Evolutionary conservation across 2,113 vertebrate genomes (phyloP).

Genomic region (Tupaia chinensis): DNA sequence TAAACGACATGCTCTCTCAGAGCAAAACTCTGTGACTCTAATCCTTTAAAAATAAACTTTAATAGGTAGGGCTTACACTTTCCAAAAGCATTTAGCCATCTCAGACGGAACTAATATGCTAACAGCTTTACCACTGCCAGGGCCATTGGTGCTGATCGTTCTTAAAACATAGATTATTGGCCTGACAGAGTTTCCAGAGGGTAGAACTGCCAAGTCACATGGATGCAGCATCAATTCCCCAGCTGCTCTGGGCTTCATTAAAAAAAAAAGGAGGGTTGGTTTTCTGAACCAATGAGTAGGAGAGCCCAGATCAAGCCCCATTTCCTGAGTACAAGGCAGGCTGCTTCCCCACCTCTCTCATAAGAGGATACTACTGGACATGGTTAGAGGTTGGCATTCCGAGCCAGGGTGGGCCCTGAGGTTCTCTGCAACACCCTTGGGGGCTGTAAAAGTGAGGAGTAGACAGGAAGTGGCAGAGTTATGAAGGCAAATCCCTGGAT

Average conservation of each 20-base stretch:
- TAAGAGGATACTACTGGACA: neutral
- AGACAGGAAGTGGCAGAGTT: fast-evolving
- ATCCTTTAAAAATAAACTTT: constrained; percentile 28
- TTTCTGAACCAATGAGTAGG: neutral
- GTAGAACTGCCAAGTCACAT: neutral
- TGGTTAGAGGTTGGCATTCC: neutral
- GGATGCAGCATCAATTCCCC: neutral
- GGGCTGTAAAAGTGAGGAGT: neutral
- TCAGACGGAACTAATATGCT: constrained; percentile 28
- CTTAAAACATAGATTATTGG: constrained; percentile 41
- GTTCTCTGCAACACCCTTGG: fast-evolving
- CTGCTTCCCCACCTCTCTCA: fast-evolving
- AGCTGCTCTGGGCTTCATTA: neutral
- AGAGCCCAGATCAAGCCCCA: neutral
- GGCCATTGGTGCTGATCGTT: neutral
- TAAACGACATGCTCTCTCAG: neutral
- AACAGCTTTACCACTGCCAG: neutral
- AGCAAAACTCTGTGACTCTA: neutral
- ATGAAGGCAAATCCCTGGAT: neutral
- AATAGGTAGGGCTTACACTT: constrained; percentile 20
- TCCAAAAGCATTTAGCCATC: constrained; percentile 31
- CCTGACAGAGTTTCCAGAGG: constrained; percentile 26
- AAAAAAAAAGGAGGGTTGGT: neutral
- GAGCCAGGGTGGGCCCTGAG: neutral
- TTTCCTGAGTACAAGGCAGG: fast-evolving